Evolutionary conservation across 2,797 vertebrate genomes (phyloP), one percentile per base, ranked within the genome.

Genomic region (Gymnothorax javanicus): DNA sequence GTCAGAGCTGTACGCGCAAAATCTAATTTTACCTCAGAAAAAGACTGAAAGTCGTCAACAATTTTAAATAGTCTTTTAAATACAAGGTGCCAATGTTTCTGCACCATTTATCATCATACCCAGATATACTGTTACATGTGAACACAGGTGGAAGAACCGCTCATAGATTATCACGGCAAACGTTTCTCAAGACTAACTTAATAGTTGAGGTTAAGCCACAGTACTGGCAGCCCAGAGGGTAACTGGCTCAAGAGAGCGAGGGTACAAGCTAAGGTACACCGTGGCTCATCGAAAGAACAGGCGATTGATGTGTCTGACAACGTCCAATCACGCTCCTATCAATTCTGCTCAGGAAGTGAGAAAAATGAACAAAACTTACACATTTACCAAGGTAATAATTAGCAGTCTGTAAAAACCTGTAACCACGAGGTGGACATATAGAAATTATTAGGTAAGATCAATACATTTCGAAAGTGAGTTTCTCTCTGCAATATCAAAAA

Each of bases 361-460:
- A 23, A 60, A 84, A 85, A 88, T 75, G 75, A 84, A 81, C 89
- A 77, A 88, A 83, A 75, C 69, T 88, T 82, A 87, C 59, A 84
- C 54, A 87, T 58, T 43, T 58, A 83, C 54, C 82, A 84, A 62
- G 67, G 20, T 59, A 84, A 73, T 57, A 69, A 67, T 60, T n/a
- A 84, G 17, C 67, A 85, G 11, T 71, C 50, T n/a, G 52, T 71
- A n/a, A 85, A 85, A 85, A 85, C 64, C 52, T 85, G 84, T 43
- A 85, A 85, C 84, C 56, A 33, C 20, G 33, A 54, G 84, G 50
- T 43, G 64, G 23, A 15, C 9, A 50, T 85, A 11, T 52, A 84
- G 83, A 43, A 59, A 84, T 84, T 75, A 50, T 50, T 79, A 83
- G 82, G 23, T 7, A 83, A 59, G 82, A 83, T n/a, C 64, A 12